Evolutionary conservation across 2,888 invertebrate genomes (phyloP).

Genomic region (Julus scanicus): DNA sequence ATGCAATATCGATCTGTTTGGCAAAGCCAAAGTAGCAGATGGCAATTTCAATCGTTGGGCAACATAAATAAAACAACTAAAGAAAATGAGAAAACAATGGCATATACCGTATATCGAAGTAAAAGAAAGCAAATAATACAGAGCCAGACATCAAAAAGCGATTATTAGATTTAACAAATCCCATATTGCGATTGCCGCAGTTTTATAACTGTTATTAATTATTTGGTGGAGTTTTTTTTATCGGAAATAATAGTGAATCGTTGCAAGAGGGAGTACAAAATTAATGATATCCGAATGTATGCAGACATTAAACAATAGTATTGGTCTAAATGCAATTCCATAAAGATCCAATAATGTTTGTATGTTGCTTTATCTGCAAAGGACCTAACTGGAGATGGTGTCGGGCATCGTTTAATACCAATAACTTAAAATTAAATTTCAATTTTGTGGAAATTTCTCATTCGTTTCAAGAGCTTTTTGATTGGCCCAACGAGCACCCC

Average conservation of each 20-base stretch:
- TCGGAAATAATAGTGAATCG: no score
- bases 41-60: not conserved
- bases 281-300: not conserved
- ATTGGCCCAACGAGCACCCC: not conserved
- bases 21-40: slow-evolving; percentile 3
- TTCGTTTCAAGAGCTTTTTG: not conserved
- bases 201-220: not conserved
- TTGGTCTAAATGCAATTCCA: not conserved
- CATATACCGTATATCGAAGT: not conserved
- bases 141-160: not conserved
- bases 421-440: not conserved
- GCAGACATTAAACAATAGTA: not conserved
- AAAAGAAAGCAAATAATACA: not conserved
- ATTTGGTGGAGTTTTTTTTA: not conserved
- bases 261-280: not conserved
- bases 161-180: not conserved
- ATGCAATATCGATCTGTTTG: slow-evolving; percentile 13
- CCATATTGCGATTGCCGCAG: not conserved
- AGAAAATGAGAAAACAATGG: slow-evolving; percentile 29
- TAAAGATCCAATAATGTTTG: not conserved
- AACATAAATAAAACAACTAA: slow-evolving; percentile 10
- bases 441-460: not conserved
- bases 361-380: no score
- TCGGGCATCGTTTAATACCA: no score
- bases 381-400: no score